Conservation (phyloP, 2,113 vertebrate species). For the Rhombomys opimus region DNA sequence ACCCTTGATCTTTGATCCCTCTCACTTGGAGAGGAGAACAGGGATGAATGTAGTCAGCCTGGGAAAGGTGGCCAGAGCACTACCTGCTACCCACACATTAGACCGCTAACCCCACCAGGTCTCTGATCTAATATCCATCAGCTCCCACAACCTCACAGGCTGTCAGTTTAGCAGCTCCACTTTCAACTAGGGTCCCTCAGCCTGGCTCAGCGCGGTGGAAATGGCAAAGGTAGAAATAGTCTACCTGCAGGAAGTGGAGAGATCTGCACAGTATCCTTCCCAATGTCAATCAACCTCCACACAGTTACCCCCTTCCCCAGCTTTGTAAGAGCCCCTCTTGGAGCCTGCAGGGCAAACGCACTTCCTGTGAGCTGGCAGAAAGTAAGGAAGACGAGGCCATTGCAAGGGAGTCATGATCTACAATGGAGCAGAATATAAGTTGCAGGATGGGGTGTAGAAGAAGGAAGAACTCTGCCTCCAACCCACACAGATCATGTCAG, state of each 20-base stretch:
- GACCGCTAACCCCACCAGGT: neutral
- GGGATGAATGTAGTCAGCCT: neutral
- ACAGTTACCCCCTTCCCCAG: neutral
- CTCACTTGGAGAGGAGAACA: neutral
- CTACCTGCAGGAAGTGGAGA: neutral
- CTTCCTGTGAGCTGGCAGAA: neutral
- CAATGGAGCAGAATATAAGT: neutral
- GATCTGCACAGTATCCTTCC: neutral
- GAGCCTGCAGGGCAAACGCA: accelerated
- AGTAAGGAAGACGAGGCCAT: neutral
- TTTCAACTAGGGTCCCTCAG: neutral
- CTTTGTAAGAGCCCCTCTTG: neutral
- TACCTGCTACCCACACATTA: neutral
- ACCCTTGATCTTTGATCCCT: neutral
- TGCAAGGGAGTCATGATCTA: too few relatives aligned
- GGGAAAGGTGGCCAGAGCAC: neutral
- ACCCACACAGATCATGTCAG: too few relatives aligned
- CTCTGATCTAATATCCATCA: neutral
- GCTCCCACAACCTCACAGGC: neutral
- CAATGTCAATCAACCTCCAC: neutral
- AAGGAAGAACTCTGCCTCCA: neutral
- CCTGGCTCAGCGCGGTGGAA: neutral
- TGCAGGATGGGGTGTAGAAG: neutral
- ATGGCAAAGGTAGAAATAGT: neutral
- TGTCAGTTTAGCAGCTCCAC: neutral